Conservation (phyloP, 2,113 vertebrate species). For the Antennarius striatus region DNA sequence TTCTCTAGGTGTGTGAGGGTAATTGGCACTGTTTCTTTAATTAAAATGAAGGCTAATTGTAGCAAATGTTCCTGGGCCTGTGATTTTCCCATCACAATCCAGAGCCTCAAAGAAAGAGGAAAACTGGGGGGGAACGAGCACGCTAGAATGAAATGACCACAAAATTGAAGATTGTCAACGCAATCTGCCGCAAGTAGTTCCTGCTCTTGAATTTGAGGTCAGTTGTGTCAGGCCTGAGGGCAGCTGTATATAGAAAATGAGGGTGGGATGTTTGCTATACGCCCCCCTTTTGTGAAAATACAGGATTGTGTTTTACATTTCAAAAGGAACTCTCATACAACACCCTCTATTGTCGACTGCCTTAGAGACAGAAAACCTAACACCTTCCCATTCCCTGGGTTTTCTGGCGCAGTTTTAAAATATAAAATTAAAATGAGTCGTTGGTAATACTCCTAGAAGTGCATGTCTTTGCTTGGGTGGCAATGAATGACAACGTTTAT, state of each 20-base stretch:
- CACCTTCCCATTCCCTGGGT: slow-evolving; percentile 1
- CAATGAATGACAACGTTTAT: background rate
- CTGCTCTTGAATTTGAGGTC: slow-evolving; percentile 48
- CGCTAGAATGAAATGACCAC: slow-evolving; percentile 26
- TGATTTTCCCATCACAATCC: slow-evolving; percentile 72
- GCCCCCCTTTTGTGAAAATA: slow-evolving; percentile 18
- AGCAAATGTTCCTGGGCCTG: slow-evolving; percentile 63
- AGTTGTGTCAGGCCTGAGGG: slow-evolving; percentile 33
- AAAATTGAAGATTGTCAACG: slow-evolving; percentile 31
- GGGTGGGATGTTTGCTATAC: slow-evolving; percentile 13
- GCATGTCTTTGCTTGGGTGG: background rate
- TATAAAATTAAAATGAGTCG: slow-evolving; percentile 7
- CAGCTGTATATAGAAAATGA: slow-evolving; percentile 17
- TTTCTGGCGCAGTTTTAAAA: slow-evolving; percentile 11
- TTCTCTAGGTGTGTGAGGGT: slow-evolving; percentile 59
- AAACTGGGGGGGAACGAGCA: slow-evolving; percentile 23
- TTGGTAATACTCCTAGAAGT: background rate
- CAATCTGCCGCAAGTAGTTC: slow-evolving; percentile 28
- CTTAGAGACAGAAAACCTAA: slow-evolving; percentile 25
- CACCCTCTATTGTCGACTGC: slow-evolving; percentile 47
- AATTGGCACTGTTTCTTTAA: slow-evolving; percentile 79
- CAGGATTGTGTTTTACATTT: slow-evolving; percentile 58
- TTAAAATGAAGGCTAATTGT: slow-evolving; percentile 78
- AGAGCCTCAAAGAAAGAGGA: slow-evolving; percentile 46
- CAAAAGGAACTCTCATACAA: slow-evolving; percentile 41